Conservation (phyloP, 2,888 invertebrate genomes). For the Dromius quadrimaculatus region DNA sequence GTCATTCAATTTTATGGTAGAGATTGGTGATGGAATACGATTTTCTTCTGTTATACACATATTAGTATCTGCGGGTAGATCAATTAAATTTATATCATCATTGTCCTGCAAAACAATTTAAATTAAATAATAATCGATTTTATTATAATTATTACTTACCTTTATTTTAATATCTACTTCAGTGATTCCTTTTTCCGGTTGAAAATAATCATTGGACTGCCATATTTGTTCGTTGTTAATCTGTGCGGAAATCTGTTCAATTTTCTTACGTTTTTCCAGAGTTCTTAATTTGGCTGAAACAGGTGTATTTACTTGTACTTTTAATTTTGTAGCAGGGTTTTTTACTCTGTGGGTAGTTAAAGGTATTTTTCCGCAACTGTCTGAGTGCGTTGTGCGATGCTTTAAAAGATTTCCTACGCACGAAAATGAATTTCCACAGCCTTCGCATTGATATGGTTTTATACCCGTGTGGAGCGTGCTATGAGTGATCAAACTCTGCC, state of each 20-base stretch:
- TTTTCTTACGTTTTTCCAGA: constrained; percentile 55
- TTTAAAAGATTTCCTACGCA: constrained; percentile 68
- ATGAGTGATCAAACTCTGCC: constrained; percentile 68
- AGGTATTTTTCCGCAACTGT: constrained; percentile 65
- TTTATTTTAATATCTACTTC: neutral
- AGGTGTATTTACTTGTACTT: constrained; percentile 61
- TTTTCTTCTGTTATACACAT: constrained; percentile 33
- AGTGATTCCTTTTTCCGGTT: too few relatives aligned
- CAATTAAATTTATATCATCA: neutral
- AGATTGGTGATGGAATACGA: constrained; percentile 7
- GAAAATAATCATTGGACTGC: neutral
- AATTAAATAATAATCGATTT: neutral
- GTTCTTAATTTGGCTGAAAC: constrained; percentile 59
- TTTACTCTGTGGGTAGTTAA: constrained; percentile 61
- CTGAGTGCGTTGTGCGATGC: constrained; percentile 66
- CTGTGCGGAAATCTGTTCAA: constrained; percentile 16
- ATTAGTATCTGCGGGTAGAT: constrained; percentile 20
- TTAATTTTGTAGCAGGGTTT: constrained; percentile 61
- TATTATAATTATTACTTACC: neutral
- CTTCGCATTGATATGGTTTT: constrained; percentile 68
- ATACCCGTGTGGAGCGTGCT: constrained; percentile 67
- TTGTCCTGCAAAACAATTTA: constrained; percentile 4
- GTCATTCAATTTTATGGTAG: neutral
- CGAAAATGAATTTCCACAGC: constrained; percentile 67
- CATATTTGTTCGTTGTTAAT: constrained; percentile 3